These are phyloP conservation scores for Holotrichia oblita DNA, from an alignment of 1,140 invertebrate genomes.

Conservation along the genomic window DNA sequence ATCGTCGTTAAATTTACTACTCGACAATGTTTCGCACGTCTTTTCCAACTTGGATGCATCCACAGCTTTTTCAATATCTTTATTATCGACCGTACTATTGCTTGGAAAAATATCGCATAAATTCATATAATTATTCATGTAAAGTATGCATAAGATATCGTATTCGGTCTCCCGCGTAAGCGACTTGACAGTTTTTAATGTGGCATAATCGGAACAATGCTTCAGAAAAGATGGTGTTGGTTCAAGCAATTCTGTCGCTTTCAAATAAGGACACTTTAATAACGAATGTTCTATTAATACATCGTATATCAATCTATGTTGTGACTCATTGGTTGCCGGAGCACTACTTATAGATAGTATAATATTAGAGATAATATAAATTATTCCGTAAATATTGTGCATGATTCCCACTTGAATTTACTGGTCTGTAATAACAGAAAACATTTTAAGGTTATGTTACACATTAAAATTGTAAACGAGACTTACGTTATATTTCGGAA, in stretches of 20 bases:
- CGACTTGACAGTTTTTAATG: not conserved
- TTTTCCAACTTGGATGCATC: not conserved
- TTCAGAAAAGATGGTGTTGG: slow-evolving; percentile 12
- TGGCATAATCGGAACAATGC: not conserved
- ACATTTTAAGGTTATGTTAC: slow-evolving; percentile 15
- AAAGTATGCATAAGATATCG: not conserved
- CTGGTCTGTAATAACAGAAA: not conserved
- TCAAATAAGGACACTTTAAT: slow-evolving; percentile 28
- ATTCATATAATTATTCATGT: not conserved
- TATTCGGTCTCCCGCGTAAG: not conserved
- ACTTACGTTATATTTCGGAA: slow-evolving; percentile 3
- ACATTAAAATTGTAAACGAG: not conserved
- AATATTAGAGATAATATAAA: slow-evolving; percentile 10
- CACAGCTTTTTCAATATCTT: not conserved
- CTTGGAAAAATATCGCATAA: not conserved
- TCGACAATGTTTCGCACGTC: not conserved
- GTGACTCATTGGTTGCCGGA: not conserved
- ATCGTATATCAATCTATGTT: not conserved
- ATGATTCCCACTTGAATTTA: slow-evolving; percentile 8
- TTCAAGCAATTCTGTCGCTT: not conserved
- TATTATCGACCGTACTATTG: not conserved
- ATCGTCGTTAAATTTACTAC: not conserved
- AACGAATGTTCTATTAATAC: not conserved
- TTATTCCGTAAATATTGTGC: slow-evolving; percentile 22
- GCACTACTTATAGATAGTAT: not conserved